A percentile compares a stretch with the other conserved stretches of the same genome.
Evolutionary conservation across 2,113 vertebrate genomes (phyloP).

Genomic region (Rhineura floridana): DNA sequence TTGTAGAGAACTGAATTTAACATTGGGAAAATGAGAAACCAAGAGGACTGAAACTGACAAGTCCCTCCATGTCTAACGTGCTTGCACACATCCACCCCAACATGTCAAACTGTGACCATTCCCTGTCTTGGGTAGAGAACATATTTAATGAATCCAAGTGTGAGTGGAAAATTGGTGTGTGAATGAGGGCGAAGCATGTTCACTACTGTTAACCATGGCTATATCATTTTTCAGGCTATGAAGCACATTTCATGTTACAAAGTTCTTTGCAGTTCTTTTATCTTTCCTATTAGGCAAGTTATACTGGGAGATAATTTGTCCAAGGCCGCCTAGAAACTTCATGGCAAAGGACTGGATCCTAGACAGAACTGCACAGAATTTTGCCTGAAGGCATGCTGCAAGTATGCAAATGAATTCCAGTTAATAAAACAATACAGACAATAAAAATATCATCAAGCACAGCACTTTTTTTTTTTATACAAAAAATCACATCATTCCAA

Average conservation of each 20-base stretch:
- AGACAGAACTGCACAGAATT: neutral
- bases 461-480: neutral
- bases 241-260: too few species aligned
- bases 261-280: neutral
- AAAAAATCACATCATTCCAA: neutral
- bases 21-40: too few species aligned
- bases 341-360: too few species aligned
- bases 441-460: neutral
- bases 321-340: neutral
- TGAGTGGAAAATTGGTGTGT: constrained; percentile 13
- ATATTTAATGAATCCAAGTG: constrained; percentile 50
- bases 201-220: neutral
- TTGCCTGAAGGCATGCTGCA: neutral
- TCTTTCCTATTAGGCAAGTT: neutral
- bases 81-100: constrained; percentile 35
- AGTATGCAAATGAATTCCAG: neutral
- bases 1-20: too few species aligned
- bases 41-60: too few species aligned
- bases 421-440: neutral
- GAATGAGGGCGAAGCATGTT: neutral
- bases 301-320: neutral
- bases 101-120: constrained; percentile 19
- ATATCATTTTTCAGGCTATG: neutral
- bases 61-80: too few species aligned
- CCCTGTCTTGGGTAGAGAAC: constrained; percentile 26